Evolutionary conservation across 2,797 vertebrate species (phyloP), one percentile per base, ranked within the genome.

Genomic region (Hybognathus amarus): DNA sequence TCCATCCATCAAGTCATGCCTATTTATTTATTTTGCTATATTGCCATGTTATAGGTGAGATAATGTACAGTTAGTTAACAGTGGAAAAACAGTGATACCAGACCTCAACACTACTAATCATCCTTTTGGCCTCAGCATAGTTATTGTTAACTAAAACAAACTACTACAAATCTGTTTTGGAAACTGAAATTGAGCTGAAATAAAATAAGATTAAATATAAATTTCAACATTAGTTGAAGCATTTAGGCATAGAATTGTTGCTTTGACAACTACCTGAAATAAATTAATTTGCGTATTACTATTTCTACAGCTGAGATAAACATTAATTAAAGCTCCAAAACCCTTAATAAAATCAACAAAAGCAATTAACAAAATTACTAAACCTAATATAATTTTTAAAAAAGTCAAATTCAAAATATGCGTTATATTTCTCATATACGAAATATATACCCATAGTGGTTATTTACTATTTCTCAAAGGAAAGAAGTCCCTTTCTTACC

Each of bases 401-500:
- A 45, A 24, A 24, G 6, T 15, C 3, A 17, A 50, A 24, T 42
- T 59, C 4, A 13, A 24, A 24, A 61, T 27, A 61, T 1, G 11
- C 0, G 1, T 15, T 61, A 15, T 24, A 61, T 17, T 63, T 63
- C 12, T 61, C 59, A 27, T 17, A 4, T 2, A 8, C 1, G 0
- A 47, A 70, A 45, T 18, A 70, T 27, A 13, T n/a, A 13, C 11
- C 56, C n/a, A 5, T 27, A 18, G n/a, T 11, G 42, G 17, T 30
- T 47, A 17, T 47, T 5, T 6, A 30, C 15, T 1, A 36, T 8
- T 33, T 52, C 59, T 30, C 18, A 33, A 52, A 36, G 7, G 3
- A 3, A 15, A 24, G 10, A 30, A 0, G 6, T 10, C 50, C 22
- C 1, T 66, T 36, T 45, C 83, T 77, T 90, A 99, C 98, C 96